Conservation (phyloP, 2,797 vertebrate species). For the Knipowitschia caucasica region DNA sequence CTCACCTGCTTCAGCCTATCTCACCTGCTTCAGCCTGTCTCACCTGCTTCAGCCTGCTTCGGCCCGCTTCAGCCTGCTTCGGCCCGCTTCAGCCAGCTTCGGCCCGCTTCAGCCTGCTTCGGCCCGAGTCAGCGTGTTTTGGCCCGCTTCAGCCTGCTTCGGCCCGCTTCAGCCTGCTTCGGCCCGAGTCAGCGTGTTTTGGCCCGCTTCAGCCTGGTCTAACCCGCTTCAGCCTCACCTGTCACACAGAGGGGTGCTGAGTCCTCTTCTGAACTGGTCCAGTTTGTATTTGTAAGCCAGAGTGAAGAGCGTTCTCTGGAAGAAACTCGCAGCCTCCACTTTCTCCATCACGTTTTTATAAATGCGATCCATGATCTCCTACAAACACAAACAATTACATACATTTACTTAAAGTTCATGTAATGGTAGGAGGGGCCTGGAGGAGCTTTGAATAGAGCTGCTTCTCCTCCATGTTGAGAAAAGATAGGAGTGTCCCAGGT, state of each 20-base stretch:
- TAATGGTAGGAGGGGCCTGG: too few relatives aligned
- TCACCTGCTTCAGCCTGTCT: background rate
- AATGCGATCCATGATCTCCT: slow-evolving; percentile 99
- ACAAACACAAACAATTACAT: background rate
- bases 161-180: background rate
- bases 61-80: background rate
- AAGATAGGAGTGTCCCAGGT: too few relatives aligned
- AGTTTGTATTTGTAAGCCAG: slow-evolving; percentile 96
- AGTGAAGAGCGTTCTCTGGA: slow-evolving; percentile 87
- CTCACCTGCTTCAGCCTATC: background rate
- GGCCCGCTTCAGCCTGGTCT: background rate
- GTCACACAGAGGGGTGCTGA: slow-evolving; percentile 87
- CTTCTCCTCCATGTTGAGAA: too few relatives aligned
- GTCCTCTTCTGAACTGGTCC: slow-evolving; percentile 88
- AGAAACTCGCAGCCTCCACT: slow-evolving; percentile 86
- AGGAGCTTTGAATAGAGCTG: too few relatives aligned
- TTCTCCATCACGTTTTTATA: slow-evolving; percentile 96
- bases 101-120: background rate
- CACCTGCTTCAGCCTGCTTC: background rate
- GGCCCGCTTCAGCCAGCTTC: background rate
- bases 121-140: background rate
- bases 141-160: background rate
- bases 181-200: background rate
- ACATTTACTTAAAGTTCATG: too few relatives aligned
- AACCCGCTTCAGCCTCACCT: slow-evolving; percentile 60